Evolutionary conservation across 2,113 vertebrate genomes (phyloP).

Genomic region (Mormyrus lacerda): DNA sequence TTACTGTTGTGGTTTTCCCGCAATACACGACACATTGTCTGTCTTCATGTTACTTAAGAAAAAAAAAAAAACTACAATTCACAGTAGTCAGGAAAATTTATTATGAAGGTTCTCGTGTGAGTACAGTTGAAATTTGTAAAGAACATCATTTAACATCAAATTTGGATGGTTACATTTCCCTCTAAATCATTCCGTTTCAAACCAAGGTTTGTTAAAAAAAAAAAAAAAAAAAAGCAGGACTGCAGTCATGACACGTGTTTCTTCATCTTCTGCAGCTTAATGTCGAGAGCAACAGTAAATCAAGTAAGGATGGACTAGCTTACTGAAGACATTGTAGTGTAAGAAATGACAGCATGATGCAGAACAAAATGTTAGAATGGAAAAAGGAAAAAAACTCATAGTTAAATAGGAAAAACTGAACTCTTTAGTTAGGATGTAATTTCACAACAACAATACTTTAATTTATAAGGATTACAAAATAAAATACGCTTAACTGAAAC

Average conservation of each 20-base stretch:
- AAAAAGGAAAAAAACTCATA: background rate
- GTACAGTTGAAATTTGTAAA: no score
- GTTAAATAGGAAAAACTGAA: background rate
- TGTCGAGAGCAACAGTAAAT: background rate
- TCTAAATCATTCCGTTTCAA: background rate
- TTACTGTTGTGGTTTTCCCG: background rate
- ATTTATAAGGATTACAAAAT: background rate
- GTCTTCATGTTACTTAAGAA: background rate
- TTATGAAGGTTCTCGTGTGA: background rate
- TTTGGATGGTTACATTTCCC: background rate
- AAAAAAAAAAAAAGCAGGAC: background rate
- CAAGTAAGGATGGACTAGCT: background rate
- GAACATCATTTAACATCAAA: no score
- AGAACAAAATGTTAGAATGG: background rate
- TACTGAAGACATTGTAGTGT: background rate
- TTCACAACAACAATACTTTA: background rate
- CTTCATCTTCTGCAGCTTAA: background rate
- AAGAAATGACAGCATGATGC: background rate
- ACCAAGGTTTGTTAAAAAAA: background rate
- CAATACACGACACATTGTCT: background rate
- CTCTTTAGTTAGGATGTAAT: background rate
- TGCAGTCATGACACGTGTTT: background rate
- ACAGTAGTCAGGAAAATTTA: background rate
- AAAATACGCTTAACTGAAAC: background rate
- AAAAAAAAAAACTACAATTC: background rate